phyloP scores from a whole-genome alignment of 2,797 vertebrate genomes.

The Ciconia nigra region DNA sequence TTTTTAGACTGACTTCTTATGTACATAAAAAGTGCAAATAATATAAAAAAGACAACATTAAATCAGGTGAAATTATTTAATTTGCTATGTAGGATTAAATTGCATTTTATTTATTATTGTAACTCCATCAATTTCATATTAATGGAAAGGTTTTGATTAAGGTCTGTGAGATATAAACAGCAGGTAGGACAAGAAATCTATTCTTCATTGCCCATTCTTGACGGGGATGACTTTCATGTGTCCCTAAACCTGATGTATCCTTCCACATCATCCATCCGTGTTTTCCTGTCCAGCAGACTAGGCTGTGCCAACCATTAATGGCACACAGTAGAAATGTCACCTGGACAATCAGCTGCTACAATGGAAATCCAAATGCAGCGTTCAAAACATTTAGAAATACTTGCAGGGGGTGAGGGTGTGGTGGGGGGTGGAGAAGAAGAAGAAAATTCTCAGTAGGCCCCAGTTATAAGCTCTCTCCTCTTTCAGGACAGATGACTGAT shows the following conservation, averaged over 20 bases:
- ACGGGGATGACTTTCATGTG: neutral
- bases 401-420: accelerated
- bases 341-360: neutral
- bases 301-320: neutral
- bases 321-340: neutral
- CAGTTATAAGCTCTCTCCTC: neutral
- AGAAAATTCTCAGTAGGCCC: neutral
- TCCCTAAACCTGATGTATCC: neutral
- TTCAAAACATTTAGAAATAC: neutral
- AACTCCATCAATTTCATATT: neutral
- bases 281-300: neutral
- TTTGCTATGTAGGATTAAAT: neutral
- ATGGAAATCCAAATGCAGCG: neutral
- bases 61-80: neutral
- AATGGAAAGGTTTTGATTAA: neutral
- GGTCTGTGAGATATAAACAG: neutral
- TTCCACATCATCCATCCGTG: neutral
- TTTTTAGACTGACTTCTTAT: neutral
- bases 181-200: neutral
- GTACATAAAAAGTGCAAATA: neutral
- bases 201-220: neutral
- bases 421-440: neutral
- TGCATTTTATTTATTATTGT: neutral
- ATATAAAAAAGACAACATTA: neutral
- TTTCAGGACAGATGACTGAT: neutral